Base-by-base conservation (phyloP, 2,888 invertebrate genomes). In the Lathronympha strigana region DNA sequence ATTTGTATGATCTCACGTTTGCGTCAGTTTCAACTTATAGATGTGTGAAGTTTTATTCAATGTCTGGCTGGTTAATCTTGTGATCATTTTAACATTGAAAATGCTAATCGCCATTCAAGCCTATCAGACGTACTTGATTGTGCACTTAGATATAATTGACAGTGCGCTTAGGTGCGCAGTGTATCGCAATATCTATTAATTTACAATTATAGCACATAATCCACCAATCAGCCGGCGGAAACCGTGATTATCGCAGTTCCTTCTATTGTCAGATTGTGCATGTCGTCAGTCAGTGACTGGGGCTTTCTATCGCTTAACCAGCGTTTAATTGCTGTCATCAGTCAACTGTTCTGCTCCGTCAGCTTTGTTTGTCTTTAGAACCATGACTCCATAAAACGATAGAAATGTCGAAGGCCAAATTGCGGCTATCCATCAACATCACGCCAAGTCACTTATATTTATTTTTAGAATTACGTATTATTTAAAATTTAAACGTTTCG, bases 241-340 rank as follows among this genome's bases (percentile, higher is more conserved):
- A 23, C 43, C 36, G 45, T 58, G 51, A 64, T 47, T 53, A 53
- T 17, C 64, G 53, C 36, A 60, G 58, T 64, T 64, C 64, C 64
- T 60, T 36, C 64, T 15, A 64, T 64, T 64, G 58, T 64, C 25
- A 25, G 43, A 36, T 58, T 63, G 51, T 45, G 36, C 9, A 3
- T 19, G 45, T 1, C 43, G 45, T 1, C 43, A 40, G 31, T 31
- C 45, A 40, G 31, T 31, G 57, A 57, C 47, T 36, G 47, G 47
- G 49, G 58, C 36, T 25, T 47, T 45, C 58, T 36, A 45, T 51
- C 31, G 19, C 15, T 58, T 58, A 53, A 21, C 36, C 36, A 40
- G 9, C 33, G 38, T 21, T 55, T 63, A 50, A 43, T 50, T 50
- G 57, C 43, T 33, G 15, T 38, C 49, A 15, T 55, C 33, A 50